Evolutionary conservation across 2,888 invertebrate genomes (phyloP), one percentile per base, ranked within the genome.

Genomic region (Deilephila elpenor): DNA sequence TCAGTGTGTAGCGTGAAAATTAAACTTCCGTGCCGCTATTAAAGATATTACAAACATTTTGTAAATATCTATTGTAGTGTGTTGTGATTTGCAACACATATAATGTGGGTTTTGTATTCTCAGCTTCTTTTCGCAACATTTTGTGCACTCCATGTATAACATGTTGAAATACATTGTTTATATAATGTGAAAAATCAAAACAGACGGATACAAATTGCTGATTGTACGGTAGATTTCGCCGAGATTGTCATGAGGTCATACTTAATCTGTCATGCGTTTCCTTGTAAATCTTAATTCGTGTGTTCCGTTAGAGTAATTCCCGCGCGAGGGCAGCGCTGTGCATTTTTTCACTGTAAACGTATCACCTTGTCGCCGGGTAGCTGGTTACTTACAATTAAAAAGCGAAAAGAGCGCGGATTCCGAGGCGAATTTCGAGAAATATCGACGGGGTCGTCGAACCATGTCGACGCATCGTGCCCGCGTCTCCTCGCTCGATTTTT

Each of bases 381-480:
- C 89, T 88, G 91, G 89, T 90, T 90, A 89, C 89, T 88, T 90
- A 92, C 93, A 93, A 94, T 94, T 94, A 94, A 94, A 93, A 93
- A 91, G 91, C 93, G 92, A 93, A 92, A 93, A 93, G 91, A 92
- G 88, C 91, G 89, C 85, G 89, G 91, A 94, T 91, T 93, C 92
- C 89, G 87, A 90, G 85, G 89, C 88, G 90, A 91, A 93, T 94
- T 94, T 93, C 93, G 91, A 93, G 93, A 93, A 93, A 93, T 94
- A 93, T 93, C 93, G 91, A 89, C 90, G 92, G 88, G 93, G 93
- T 94, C 93, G 87, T 88, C 88, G 94, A 91, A 89, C 93, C 87
- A 82, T 87, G 91, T 90, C 91, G 91, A 93, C 93, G 92, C 91
- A 92, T 92, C 93, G 90, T 88, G 90, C 89, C 91, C 91, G 89